Evolutionary conservation across 2,888 invertebrate species (phyloP), one percentile per base, ranked within the genome.

Genomic region (Cosmorhoe ocellata): DNA sequence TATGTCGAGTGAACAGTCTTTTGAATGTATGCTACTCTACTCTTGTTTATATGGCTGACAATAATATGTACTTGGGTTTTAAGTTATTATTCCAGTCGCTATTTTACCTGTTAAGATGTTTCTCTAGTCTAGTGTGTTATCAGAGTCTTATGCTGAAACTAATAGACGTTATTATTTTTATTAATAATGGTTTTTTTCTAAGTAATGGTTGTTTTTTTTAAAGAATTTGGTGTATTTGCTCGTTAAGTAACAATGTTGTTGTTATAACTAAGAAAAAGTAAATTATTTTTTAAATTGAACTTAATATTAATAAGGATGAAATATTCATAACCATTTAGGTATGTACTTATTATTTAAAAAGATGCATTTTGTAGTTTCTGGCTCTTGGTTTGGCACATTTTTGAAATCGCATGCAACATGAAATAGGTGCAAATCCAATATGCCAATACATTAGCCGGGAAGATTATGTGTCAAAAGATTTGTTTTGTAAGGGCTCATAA

Each of bases 201-300:
- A 4, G 18, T 18, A n/a, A 18, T n/a, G 10, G n/a, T 38, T 44
- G n/a, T 43, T 34, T 28, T 2, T 33, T 14, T n/a, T 9, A 32
- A 49, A 5, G 12, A 18, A 6, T 13, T 36, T 22, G 10, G 33
- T 45, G 24, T 44, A 22, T 36, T 40, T 45, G 27, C 45, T 44
- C 11, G 24, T 45, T 40, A 18, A 18, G 18, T 41, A 37, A 37
- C 3, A 32, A 36, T 45, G 51, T 51, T 51, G 28, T 6, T 45
- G 40, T 44, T 44, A 31, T 37, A 11, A 6, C 13, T 41, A 36
- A 18, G 24, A 10, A 8, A 44, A 37, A 33, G 10, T 36, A 36
- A 36, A 39, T 40, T 41, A 36, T 48, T 48, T 34, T 30, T 41
- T 24, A 36, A 47, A 33, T 47, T 40, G 22, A 40, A 47, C 47